phyloP scores from a whole-genome alignment of 2,888 invertebrate genomes.

The Habrosyne pyritoides region DNA sequence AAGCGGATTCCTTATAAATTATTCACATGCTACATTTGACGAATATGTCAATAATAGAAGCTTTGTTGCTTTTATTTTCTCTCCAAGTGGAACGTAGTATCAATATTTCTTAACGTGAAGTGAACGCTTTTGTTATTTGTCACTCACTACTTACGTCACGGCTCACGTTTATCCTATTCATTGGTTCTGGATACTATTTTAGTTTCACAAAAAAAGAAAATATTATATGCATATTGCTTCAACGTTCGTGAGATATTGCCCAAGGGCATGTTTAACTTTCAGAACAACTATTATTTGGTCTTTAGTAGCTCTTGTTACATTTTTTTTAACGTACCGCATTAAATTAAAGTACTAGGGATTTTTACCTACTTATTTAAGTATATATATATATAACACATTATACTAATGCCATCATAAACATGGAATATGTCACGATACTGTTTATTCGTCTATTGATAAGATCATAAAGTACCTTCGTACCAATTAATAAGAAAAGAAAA shows the following conservation, averaged over 20 bases:
- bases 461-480: constrained; percentile 15
- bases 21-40: constrained; percentile 39
- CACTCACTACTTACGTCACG: constrained; percentile 28
- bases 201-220: constrained; percentile 33
- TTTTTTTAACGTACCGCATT: too few relatives aligned
- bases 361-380: too few relatives aligned
- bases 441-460: constrained; percentile 20
- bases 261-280: constrained; percentile 32
- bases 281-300: constrained; percentile 14
- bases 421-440: constrained; percentile 19
- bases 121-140: constrained; percentile 28
- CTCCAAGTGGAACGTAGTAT: constrained; percentile 7
- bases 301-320: neutral
- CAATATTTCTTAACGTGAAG: constrained; percentile 19
- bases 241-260: constrained; percentile 28
- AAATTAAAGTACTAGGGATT: too few relatives aligned
- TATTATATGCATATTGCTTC: constrained; percentile 33
- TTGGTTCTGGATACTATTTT: constrained; percentile 32
- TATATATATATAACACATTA: too few relatives aligned
- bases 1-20: constrained; percentile 48
- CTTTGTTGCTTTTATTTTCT: constrained; percentile 12
- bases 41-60: constrained; percentile 20
- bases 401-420: constrained; percentile 26
- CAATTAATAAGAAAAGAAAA: too few relatives aligned
- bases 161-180: constrained; percentile 28